phyloP scores from a whole-genome alignment of 1,140 invertebrate species.

The Aphis craccivora region DNA sequence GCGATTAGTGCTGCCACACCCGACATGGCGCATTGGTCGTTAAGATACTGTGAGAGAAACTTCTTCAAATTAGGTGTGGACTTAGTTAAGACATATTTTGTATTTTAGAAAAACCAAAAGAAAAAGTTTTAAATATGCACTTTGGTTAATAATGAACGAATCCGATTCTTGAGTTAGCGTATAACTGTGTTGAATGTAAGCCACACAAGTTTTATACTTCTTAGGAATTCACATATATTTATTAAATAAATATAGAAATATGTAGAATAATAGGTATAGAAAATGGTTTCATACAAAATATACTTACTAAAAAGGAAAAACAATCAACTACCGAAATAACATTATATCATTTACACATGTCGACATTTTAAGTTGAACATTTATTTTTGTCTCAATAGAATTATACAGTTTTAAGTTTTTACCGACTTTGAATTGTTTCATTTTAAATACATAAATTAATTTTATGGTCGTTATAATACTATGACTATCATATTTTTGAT shows the following conservation, averaged over 20 bases:
- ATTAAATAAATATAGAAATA: too few species aligned
- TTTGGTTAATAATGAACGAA: background rate
- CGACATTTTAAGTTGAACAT: background rate
- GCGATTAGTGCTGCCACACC: background rate
- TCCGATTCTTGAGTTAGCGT: background rate
- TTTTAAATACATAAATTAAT: background rate
- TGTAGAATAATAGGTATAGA: background rate
- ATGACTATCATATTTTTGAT: background rate
- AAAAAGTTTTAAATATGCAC: background rate
- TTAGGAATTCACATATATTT: background rate
- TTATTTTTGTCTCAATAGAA: background rate
- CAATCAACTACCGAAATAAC: background rate
- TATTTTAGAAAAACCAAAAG: background rate
- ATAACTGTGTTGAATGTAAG: background rate
- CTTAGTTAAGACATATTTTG: background rate
- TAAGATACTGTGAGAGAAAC: constrained; percentile 22
- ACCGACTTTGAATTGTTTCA: background rate
- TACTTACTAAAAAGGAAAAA: background rate
- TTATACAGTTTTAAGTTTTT: background rate
- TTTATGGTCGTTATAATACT: background rate
- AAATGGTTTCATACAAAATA: background rate
- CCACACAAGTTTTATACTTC: background rate
- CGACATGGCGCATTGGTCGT: background rate
- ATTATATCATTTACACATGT: background rate
- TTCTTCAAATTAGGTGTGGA: background rate